Base-by-base conservation (phyloP, 2,797 vertebrate species). In the Manis crassicaudata region DNA sequence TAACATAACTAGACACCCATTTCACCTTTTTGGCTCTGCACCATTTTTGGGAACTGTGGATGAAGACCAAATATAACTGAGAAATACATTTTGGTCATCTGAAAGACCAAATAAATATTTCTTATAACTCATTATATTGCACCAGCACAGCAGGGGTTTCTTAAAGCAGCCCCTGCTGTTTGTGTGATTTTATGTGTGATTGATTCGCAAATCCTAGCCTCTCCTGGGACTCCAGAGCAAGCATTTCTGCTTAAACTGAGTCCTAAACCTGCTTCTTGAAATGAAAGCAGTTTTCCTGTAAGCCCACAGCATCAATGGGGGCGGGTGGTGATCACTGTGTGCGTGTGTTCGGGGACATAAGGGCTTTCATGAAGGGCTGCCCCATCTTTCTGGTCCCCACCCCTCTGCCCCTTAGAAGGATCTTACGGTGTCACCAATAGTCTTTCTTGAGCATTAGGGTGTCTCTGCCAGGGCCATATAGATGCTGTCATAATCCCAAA, bases 171-270 rank as follows among this genome's bases (percentile, higher is more conserved):
- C 5, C 37, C 37, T 40, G 37, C 37, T 40, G 37, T 40, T 40
- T 40, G 32, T 20, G 1, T 0, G 65, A 37, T 25, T 40, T 4
- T 40, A 4, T 40, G 32, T 20, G 1, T 0, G 65, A 37, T 25
- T 37, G 12, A 3, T 1, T 60, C 29, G 52, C 21, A 5, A 40
- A 20, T 11, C 46, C 73, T 4, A 46, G 63, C 46, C 21, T 46
- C 67, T 46, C 70, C 58, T 7, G 13, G 18, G 17, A 3, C 37
- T 20, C 20, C 2, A n/a, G 52, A 77, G 68, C 21, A 5, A 43
- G 68, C 4, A 7, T 63, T 56, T 52, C 82, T 72, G 37, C 5
- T 35, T 3, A 16, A 21, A 27, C 13, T 0, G 20, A 8, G 43
- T 27, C 63, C 73, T 32, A 35, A 79, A 35, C 18, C 27, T 72